Percentiles rank a stretch among this genome's conserved stretches.
Evolutionary conservation across 2,797 vertebrate genomes (phyloP).

Genomic region (Enteromius thamalakanensis): DNA sequence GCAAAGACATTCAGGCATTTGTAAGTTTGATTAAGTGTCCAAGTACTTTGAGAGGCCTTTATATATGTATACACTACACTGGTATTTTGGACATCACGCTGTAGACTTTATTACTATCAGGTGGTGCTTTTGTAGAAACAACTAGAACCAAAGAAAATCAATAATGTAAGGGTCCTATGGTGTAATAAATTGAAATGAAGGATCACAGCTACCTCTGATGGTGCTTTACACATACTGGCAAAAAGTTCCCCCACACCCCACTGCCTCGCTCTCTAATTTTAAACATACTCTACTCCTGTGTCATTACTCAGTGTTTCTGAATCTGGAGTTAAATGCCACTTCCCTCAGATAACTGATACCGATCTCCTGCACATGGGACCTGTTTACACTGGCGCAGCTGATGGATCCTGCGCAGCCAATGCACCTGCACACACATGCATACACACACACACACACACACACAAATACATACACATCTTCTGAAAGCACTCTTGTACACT

Average conservation of each 20-base stretch:
- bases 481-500: conserved; percentile 60
- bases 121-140: conserved; percentile 32
- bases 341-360: conserved; percentile 73
- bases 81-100: neutral
- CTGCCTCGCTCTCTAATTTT: conserved; percentile 44
- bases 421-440: conserved; percentile 56
- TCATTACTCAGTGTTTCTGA: conserved; percentile 68
- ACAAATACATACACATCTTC: conserved; percentile 62
- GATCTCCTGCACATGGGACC: conserved; percentile 75
- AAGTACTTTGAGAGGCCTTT: neutral
- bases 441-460: conserved; percentile 54
- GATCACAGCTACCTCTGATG: conserved; percentile 40
- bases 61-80: neutral
- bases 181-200: conserved; percentile 47
- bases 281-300: conserved; percentile 78
- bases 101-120: conserved; percentile 27
- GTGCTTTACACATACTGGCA: conserved; percentile 63
- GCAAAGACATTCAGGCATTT: neutral
- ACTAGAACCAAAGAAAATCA: conserved; percentile 26
- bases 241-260: conserved; percentile 50
- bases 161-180: conserved; percentile 8
- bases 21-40: conserved; percentile 14
- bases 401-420: conserved; percentile 14
- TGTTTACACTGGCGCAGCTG: conserved; percentile 70
- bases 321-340: conserved; percentile 70